Evolutionary conservation across 2,888 invertebrate genomes (phyloP).

Genomic region (Melangyna quadrimaculata): DNA sequence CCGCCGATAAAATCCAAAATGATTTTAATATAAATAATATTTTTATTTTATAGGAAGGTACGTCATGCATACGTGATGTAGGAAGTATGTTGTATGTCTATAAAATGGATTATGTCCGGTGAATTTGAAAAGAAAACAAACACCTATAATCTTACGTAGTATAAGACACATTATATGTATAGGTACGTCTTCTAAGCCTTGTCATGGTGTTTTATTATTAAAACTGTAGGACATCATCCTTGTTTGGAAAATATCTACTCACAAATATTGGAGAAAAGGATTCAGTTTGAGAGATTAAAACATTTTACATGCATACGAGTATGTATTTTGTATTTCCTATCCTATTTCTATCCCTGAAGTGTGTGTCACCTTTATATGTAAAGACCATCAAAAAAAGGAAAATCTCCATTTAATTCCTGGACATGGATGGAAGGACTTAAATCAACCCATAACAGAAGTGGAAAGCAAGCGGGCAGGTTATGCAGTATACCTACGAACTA

Average conservation of each 20-base stretch:
- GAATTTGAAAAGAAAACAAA: conserved; percentile 28
- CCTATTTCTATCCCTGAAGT: background rate
- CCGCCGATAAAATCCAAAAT: background rate
- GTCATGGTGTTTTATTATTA: conserved; percentile 32
- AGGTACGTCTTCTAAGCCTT: background rate
- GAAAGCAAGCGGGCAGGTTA: background rate
- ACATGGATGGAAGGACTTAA: conserved; percentile 31
- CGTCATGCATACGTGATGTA: background rate
- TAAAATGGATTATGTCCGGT: conserved; percentile 59
- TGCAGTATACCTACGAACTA: no score
- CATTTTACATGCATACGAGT: conserved; percentile 51
- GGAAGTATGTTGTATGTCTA: background rate
- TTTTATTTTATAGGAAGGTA: conserved; percentile 36
- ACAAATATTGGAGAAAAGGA: background rate
- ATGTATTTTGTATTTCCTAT: background rate
- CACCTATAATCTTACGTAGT: background rate
- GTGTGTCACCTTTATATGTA: background rate
- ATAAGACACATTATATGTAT: no score
- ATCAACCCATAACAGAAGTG: conserved; percentile 22
- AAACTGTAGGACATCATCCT: conserved; percentile 39
- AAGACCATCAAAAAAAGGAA: conserved; percentile 5
- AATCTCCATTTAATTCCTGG: conserved; percentile 41
- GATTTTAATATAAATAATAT: conserved; percentile 54
- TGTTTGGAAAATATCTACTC: conserved; percentile 18
- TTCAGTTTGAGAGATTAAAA: conserved; percentile 43